Conservation (phyloP, 2,797 vertebrate species). For the Nannoperca australis region DNA sequence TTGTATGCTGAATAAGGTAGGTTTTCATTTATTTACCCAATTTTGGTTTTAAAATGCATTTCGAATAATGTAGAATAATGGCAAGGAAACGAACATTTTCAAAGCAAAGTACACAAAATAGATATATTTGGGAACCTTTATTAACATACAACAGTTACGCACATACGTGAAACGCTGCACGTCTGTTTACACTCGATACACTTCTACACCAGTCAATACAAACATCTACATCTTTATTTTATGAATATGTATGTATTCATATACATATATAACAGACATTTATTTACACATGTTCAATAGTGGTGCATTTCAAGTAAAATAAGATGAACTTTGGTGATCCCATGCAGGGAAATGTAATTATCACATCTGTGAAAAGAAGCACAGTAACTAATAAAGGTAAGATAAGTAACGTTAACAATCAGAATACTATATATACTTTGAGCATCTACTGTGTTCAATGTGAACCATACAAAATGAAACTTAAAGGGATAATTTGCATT, state of each 20-base stretch:
- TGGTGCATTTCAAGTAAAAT: neutral
- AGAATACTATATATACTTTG: neutral
- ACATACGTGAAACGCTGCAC: neutral
- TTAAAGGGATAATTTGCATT: neutral
- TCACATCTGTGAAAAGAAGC: neutral
- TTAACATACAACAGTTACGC: neutral
- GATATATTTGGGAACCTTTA: neutral
- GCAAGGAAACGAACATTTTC: neutral
- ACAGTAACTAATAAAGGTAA: neutral
- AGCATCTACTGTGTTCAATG: neutral
- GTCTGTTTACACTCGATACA: neutral
- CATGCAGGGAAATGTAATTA: neutral
- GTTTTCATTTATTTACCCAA: conserved; percentile 5
- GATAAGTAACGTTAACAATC: neutral
- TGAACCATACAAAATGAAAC: neutral
- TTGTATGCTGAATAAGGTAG: conserved; percentile 34
- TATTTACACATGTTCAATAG: neutral
- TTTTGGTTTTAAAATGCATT: neutral
- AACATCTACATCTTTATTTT: neutral
- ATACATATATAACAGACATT: neutral
- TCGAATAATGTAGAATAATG: neutral
- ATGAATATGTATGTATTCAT: neutral
- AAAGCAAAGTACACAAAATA: neutral
- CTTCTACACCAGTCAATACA: neutral
- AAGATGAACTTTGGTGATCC: neutral